A percentile compares a stretch with the other conserved stretches of the same genome.
These are phyloP conservation scores for Palloptera scutellata DNA, from an alignment of 2,888 invertebrate genomes.

Conservation along the genomic window DNA sequence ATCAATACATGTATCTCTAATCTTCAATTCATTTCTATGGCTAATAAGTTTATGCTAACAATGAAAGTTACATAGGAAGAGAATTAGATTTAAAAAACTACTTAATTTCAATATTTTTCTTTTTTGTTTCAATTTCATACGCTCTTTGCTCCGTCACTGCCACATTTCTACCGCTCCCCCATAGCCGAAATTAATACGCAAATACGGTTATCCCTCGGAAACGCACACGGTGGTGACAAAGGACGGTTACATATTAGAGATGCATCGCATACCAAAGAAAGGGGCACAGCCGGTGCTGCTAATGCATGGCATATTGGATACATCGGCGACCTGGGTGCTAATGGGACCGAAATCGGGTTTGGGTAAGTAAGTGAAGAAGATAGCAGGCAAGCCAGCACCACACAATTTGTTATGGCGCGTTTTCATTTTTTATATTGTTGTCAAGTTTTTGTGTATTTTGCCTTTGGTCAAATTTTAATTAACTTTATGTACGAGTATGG, in stretches of 20 bases:
- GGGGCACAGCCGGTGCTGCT: constrained; percentile 67
- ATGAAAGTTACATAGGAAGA: too few relatives aligned
- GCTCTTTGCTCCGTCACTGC: too few relatives aligned
- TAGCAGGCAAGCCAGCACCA: neutral
- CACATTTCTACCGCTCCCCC: constrained; percentile 19
- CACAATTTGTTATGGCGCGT: neutral
- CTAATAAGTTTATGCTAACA: too few relatives aligned
- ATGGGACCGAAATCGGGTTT: constrained; percentile 75
- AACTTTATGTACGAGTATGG: constrained; percentile 14
- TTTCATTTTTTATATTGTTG: neutral
- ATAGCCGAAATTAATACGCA: constrained; percentile 69
- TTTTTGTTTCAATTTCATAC: too few relatives aligned
- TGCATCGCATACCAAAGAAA: constrained; percentile 77
- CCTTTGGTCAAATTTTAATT: constrained; percentile 20
- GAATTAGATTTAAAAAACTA: too few relatives aligned
- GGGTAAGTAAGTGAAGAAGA: constrained; percentile 65
- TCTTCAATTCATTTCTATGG: too few relatives aligned
- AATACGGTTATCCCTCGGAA: constrained; percentile 74
- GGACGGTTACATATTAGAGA: constrained; percentile 80
- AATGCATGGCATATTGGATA: constrained; percentile 78
- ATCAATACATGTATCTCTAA: too few relatives aligned
- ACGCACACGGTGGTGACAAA: constrained; percentile 73
- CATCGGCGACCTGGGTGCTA: constrained; percentile 78
- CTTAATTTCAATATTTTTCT: too few relatives aligned
- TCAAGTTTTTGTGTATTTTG: constrained; percentile 1